Evolutionary conservation across 2,888 invertebrate species (phyloP).

Genomic region (Achlya flavicornis): DNA sequence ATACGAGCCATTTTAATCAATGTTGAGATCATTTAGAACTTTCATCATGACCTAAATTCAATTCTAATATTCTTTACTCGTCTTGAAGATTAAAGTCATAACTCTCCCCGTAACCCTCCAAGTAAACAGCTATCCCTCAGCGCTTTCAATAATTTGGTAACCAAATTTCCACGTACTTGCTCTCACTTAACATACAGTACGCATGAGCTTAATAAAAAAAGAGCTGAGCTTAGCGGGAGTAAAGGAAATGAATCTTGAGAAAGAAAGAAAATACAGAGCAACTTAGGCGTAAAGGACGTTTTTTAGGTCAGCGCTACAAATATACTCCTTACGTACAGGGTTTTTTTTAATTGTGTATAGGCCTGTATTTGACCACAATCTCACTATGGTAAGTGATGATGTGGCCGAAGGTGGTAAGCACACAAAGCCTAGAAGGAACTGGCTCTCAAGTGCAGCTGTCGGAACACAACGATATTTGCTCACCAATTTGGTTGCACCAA

Average conservation of each 20-base stretch:
- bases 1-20: not conserved
- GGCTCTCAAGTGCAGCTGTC: no score
- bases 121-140: not conserved
- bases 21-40: no score
- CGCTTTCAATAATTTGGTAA: conserved; percentile 4
- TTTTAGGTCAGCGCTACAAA: no score
- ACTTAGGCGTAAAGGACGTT: not conserved
- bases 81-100: not conserved
- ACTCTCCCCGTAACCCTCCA: not conserved
- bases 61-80: not conserved
- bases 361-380: no score
- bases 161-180: conserved; percentile 5
- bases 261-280: not conserved
- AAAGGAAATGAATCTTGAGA: conserved; percentile 26
- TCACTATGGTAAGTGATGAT: no score
- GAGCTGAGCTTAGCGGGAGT: conserved; percentile 16
- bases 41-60: not conserved
- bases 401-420: no score
- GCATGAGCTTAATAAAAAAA: conserved; percentile 15
- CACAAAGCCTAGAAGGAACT: no score
- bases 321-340: no score
- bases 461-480: no score
- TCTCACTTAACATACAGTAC: conserved; percentile 6
- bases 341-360: no score
- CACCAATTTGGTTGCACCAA: no score